Conservation (phyloP, 2,113 vertebrate genomes). For the Stercorarius parasiticus region DNA sequence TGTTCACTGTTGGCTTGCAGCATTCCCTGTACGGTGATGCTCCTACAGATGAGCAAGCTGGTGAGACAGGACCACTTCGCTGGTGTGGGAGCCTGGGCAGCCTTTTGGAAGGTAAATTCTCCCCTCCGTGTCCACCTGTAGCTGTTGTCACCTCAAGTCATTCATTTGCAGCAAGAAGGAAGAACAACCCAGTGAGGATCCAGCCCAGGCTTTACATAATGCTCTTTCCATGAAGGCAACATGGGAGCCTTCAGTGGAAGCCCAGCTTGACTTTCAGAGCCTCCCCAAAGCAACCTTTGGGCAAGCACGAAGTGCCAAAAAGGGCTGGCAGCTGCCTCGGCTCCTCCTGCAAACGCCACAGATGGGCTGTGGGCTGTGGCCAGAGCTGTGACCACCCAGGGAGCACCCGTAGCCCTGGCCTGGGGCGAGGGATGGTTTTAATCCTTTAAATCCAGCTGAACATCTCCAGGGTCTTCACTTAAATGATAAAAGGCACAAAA, state of each 20-base stretch:
- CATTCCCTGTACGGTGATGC: fast-evolving
- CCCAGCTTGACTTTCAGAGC: neutral
- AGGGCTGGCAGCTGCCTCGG: neutral
- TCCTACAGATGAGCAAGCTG: neutral
- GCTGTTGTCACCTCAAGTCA: neutral
- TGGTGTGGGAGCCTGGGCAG: neutral
- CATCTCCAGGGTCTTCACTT: neutral
- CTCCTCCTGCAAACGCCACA: neutral
- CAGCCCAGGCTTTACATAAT: neutral
- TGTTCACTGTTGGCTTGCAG: neutral
- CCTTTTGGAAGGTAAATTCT: neutral
- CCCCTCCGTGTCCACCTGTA: neutral
- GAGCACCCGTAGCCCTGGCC: neutral
- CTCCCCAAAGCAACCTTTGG: neutral
- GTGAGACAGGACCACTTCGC: neutral
- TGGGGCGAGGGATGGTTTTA: neutral
- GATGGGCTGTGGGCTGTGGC: neutral
- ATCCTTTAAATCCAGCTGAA: neutral
- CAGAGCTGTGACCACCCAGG: neutral
- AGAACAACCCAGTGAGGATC: neutral
- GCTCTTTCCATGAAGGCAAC: fast-evolving
- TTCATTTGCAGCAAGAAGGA: neutral
- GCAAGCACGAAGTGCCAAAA: neutral
- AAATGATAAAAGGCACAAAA: neutral
- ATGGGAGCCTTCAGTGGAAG: neutral